These are phyloP conservation scores for Adrianichthys oophorus DNA, from an alignment of 2,797 vertebrate genomes.

Conservation along the genomic window DNA sequence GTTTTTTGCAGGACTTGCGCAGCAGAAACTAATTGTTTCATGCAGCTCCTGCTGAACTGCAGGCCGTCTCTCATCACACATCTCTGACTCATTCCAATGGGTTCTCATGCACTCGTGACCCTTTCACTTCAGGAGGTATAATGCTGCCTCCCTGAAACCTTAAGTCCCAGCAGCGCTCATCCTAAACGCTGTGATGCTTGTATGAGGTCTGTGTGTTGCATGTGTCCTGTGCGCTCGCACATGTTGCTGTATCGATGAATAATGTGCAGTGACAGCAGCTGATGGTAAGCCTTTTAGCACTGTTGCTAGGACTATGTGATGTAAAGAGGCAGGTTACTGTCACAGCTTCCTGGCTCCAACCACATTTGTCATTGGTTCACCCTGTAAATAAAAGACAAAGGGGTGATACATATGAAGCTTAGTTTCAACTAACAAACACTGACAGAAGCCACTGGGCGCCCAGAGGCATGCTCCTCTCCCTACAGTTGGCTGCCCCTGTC, in stretches of 20 bases:
- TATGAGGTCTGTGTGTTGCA: too few relatives aligned
- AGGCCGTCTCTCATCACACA: conserved; percentile 39
- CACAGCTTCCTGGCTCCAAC: conserved; percentile 52
- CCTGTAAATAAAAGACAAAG: conserved; percentile 69
- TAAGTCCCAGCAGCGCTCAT: conserved; percentile 41
- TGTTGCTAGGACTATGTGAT: conserved; percentile 50
- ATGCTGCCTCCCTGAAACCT: conserved; percentile 40
- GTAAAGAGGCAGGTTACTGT: conserved; percentile 62
- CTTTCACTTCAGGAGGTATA: conserved; percentile 42
- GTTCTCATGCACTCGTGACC: conserved; percentile 54
- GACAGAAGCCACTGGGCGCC: conserved; percentile 64
- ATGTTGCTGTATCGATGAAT: conserved; percentile 36
- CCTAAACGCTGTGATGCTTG: too few relatives aligned
- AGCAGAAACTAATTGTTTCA: conserved; percentile 65
- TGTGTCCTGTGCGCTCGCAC: conserved; percentile 12
- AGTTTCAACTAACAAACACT: conserved; percentile 70
- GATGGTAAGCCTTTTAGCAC: conserved; percentile 64
- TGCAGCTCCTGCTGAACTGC: conserved; percentile 52
- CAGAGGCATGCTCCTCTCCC: conserved; percentile 56
- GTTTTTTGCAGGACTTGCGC: conserved; percentile 44
- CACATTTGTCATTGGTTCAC: conserved; percentile 59
- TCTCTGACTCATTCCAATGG: conserved; percentile 56
- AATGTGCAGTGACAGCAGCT: conserved; percentile 64
- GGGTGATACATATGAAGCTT: conserved; percentile 56
- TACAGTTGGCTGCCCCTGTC: conserved; percentile 75